Conservation (phyloP, 1,140 invertebrate genomes). For the Charaxes varanes region DNA sequence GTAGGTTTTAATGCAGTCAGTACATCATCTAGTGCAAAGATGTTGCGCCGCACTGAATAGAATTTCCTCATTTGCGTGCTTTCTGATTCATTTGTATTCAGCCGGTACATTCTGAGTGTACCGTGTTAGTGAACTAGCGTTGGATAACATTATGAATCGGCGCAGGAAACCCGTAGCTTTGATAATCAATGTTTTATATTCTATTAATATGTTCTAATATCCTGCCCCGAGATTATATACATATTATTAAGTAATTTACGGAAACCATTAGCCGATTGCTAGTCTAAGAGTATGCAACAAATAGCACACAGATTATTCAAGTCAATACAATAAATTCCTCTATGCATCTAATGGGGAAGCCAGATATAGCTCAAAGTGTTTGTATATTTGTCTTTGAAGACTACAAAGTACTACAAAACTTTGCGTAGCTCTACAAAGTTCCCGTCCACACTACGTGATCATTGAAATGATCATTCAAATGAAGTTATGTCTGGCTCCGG, state of each 20-base stretch:
- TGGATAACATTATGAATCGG: slow-evolving; percentile 34
- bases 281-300: not conserved
- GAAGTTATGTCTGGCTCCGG: too few species aligned
- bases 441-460: too few species aligned
- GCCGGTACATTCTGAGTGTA: slow-evolving; percentile 23
- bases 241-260: not conserved
- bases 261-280: not conserved
- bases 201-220: slow-evolving; percentile 32
- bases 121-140: slow-evolving; percentile 40
- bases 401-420: too few species aligned
- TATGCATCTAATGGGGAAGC: too few species aligned
- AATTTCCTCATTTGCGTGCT: slow-evolving; percentile 61
- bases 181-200: slow-evolving; percentile 33
- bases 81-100: slow-evolving; percentile 65
- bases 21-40: too few species aligned
- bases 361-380: too few species aligned
- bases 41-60: slow-evolving; percentile 43
- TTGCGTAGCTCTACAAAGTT: too few species aligned
- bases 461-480: too few species aligned
- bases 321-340: too few species aligned
- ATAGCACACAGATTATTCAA: slow-evolving; percentile 6
- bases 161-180: slow-evolving; percentile 42
- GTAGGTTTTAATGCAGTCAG: slow-evolving; percentile 15
- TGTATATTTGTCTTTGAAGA: too few species aligned
- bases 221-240: slow-evolving; percentile 17